A percentile compares a stretch with the other conserved stretches of the same genome.
These are phyloP conservation scores for Trichogramma dendrolimi DNA, from an alignment of 2,888 invertebrate species.

Conservation along the genomic window DNA sequence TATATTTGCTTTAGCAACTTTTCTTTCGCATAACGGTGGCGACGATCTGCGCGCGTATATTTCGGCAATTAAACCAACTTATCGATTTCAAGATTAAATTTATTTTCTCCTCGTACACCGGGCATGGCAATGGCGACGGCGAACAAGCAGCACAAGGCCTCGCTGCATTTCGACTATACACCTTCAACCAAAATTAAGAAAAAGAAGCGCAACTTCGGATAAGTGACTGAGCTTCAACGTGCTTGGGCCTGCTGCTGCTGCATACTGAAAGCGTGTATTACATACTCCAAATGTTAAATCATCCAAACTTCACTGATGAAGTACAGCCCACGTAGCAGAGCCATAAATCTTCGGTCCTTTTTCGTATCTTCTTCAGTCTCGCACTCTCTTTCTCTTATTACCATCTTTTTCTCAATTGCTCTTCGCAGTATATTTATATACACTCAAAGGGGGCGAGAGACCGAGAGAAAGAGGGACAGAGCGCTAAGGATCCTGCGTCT, in stretches of 20 bases:
- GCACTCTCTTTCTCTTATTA: slow-evolving; percentile 3
- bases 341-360: slow-evolving; percentile 22
- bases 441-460: slow-evolving; percentile 16
- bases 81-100: slow-evolving; percentile 17
- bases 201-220: neutral
- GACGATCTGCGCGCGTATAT: no score
- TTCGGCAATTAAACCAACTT: neutral
- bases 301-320: slow-evolving; percentile 24
- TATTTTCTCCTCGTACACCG: slow-evolving; percentile 9
- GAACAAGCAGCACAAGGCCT: neutral
- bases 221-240: no score
- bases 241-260: neutral
- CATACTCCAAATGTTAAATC: slow-evolving; percentile 23
- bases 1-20: no score
- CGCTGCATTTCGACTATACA: neutral
- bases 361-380: slow-evolving; percentile 13
- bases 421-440: slow-evolving; percentile 5
- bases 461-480: slow-evolving; percentile 20
- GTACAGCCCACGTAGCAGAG: slow-evolving; percentile 13
- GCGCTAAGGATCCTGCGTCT: slow-evolving; percentile 4
- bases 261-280: slow-evolving; percentile 2
- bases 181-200: neutral
- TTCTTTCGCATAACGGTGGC: no score
- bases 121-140: no score
- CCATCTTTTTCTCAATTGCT: slow-evolving; percentile 8